Evolutionary conservation across 1,140 invertebrate genomes (phyloP).

Genomic region (Gryon sp.): DNA sequence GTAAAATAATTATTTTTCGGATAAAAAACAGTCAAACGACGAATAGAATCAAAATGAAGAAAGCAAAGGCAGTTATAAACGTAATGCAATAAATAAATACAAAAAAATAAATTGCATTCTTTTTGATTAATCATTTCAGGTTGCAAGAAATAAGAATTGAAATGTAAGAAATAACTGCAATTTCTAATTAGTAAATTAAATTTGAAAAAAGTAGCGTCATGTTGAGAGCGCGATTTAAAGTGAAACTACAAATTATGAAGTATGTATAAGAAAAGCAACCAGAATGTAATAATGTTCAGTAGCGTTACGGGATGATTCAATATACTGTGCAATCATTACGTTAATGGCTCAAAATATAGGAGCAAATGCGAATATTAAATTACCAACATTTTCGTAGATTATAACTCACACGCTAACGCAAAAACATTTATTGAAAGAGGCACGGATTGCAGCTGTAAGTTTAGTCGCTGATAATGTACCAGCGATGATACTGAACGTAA

Average conservation of each 20-base stretch:
- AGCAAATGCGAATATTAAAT: slow-evolving; percentile 24
- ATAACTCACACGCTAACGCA: slow-evolving; percentile 28
- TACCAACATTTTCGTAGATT: slow-evolving; percentile 29
- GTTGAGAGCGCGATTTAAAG: slow-evolving; percentile 8
- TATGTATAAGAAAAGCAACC: slow-evolving; percentile 29
- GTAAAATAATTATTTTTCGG: slow-evolving; percentile 11
- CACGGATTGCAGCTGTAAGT: slow-evolving; percentile 12
- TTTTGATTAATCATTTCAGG: no score
- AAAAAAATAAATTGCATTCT: no score
- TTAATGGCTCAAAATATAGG: slow-evolving; percentile 29
- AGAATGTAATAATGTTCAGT: slow-evolving; percentile 43
- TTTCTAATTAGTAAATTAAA: no score
- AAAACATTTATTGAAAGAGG: slow-evolving; percentile 25
- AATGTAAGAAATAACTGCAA: background rate
- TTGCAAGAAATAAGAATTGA: no score
- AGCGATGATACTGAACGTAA: no score
- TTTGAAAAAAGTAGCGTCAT: no score
- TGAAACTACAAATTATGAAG: slow-evolving; percentile 14
- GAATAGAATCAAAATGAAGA: slow-evolving; percentile 28
- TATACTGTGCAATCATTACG: slow-evolving; percentile 36
- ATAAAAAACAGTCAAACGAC: no score
- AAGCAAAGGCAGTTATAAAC: no score
- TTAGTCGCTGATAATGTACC: slow-evolving; percentile 3
- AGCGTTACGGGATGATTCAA: slow-evolving; percentile 38
- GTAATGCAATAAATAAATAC: no score